Evolutionary conservation across 1,140 invertebrate genomes (phyloP), one percentile per base, ranked within the genome.

Genomic region (Drosophila miranda): DNA sequence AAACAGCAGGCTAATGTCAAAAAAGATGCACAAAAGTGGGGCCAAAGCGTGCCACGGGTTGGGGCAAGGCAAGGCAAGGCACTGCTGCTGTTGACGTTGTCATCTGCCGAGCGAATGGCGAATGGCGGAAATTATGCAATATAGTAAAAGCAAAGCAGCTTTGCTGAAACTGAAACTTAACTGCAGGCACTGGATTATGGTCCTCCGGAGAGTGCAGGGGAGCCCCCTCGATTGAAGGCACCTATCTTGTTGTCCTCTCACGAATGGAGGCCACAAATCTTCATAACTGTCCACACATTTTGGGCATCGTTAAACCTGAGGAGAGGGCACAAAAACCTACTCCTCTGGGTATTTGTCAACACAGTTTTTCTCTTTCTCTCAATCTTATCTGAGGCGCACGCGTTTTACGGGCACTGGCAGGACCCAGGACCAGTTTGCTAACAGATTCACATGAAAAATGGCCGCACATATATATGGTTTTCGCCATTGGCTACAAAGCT

Each of bases 121-220:
- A n/a, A n/a, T 69, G 68, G 75, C 75, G 76, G 66, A 89, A 89
- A 89, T 89, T 89, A 89, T 89, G 86, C 80, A 84, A 89, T 84
- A 89, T 76, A 89, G 84, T 16, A 16, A 16, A 16, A 16, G 77
- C 75, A 89, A 84, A 84, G 80, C 84, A 46, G 80, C 86, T 89
- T 89, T 87, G 62, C 66, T 61, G 74, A 73, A 79, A 81, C 86
- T 82, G 70, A 78, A 89, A 73, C 78, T 74, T 77, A 86, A 81
- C 86, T 72, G 70, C 77, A 66, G 58, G 48, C 79, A 75, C 72
- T 86, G 74, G 76, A 78, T 89, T 88, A 82, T 88, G 77, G 16
- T 16, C 1, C n/a, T n/a, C n/a, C n/a, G n/a, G n/a, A n/a, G n/a
- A n/a, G n/a, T n/a, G n/a, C n/a, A n/a, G n/a, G n/a, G n/a, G n/a